Base-by-base conservation (phyloP, 1,140 invertebrate genomes). In the Tetraneura akinire region DNA sequence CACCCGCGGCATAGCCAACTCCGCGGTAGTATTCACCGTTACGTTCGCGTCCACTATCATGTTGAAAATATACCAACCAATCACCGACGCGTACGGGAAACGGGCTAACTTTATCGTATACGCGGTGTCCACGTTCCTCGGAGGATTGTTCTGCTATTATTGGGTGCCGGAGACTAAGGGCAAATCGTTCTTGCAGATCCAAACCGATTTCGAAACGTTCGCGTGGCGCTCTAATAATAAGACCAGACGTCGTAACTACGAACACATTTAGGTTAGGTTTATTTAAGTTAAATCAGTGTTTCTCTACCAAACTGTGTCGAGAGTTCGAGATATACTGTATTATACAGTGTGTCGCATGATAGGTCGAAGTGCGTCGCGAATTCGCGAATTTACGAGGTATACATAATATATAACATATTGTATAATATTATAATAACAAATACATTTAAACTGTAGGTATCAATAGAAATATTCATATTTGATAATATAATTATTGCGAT, bases 121-220 rank as follows among this genome's bases (percentile, higher is more conserved):
- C 84, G 90, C 91, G 16, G 87, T 84, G 1, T 89, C 95, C 81
- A 94, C 94, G 88, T 85, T 90, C 0, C 1, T 90, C 1, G 92
- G 91, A 0, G 88, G 91, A 0, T 83, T 92, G 23, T 94, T 95
- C 84, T 90, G 93, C 13, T 90, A 89, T 53, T 87, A 93, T 47
- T 85, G 92, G 29, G 88, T 98, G 13, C 94, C 94, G 0, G 96
- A 98, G 88, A 98, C 96, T 0, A 96, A 96, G 85, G 96, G 96
- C 1, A 95, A 94, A 85, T 92, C 89, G 32, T 87, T 93, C n/a
- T 90, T 93, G 66, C 91, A 96, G 85, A 96, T 98, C 83, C 92
- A 94, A 84, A 86, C 87, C 16, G 88, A 90, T 83, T 83, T 90
- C 42, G 70, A 90, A 83, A 45, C 51, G 51, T 78, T 62, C 37